phyloP scores from a whole-genome alignment of 2,888 invertebrate genomes.

The Cyaniris semiargus region DNA sequence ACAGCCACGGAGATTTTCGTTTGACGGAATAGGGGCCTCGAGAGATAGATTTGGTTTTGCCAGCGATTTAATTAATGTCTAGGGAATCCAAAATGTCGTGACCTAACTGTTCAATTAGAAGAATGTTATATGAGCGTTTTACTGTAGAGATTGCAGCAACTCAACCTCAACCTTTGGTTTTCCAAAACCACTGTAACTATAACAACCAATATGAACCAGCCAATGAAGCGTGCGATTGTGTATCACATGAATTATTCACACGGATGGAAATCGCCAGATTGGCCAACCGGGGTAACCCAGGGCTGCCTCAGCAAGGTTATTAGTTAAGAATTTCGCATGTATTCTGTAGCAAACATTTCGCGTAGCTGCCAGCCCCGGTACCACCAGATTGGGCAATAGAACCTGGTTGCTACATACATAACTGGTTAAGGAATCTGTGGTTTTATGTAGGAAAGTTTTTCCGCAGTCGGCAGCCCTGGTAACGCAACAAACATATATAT shows the following conservation, averaged over 20 bases:
- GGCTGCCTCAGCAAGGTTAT: not conserved
- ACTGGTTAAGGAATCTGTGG: not conserved
- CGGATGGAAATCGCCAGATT: slow-evolving; percentile 19
- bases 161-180: not conserved
- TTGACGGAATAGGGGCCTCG: no score
- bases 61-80: no score
- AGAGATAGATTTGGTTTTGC: no score
- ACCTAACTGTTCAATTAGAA: not conserved
- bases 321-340: not conserved
- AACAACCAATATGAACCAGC: not conserved
- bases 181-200: not conserved
- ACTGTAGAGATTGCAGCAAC: not conserved
- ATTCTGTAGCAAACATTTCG: not conserved
- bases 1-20: no score
- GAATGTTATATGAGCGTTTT: not conserved
- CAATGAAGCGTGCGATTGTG: slow-evolving; percentile 4
- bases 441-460: not conserved
- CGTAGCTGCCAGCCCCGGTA: not conserved
- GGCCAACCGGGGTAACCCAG: slow-evolving; percentile 13
- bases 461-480: not conserved
- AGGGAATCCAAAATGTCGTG: no score
- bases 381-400: not conserved
- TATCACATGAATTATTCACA: slow-evolving; percentile 14
- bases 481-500: slow-evolving; percentile 17
- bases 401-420: not conserved